phyloP scores from a whole-genome alignment of 2,888 invertebrate genomes.

The Laothoe populi region DNA sequence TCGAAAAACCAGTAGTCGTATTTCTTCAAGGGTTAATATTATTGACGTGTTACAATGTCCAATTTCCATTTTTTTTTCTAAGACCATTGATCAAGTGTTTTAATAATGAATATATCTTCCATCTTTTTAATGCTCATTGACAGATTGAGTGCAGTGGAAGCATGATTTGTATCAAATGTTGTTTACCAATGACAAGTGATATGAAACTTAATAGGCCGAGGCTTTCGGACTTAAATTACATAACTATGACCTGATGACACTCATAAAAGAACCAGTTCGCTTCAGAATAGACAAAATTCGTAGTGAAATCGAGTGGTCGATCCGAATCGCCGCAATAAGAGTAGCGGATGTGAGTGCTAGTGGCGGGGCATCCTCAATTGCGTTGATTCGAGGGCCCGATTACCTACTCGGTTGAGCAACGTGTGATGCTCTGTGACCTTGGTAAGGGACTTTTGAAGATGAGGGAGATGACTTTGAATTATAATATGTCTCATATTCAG shows the following conservation, averaged over 20 bases:
- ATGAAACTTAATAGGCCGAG: not conserved
- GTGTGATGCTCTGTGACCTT: conserved; percentile 22
- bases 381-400: conserved; percentile 64
- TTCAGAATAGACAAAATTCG: conserved; percentile 23
- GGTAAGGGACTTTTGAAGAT: conserved; percentile 16
- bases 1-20: no score
- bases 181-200: not conserved
- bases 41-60: no score
- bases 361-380: conserved; percentile 66
- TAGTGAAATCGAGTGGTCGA: conserved; percentile 28
- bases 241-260: conserved; percentile 7
- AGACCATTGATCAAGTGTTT: no score
- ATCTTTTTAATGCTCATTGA: no score
- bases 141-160: no score
- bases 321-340: conserved; percentile 49
- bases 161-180: not conserved
- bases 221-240: not conserved
- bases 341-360: conserved; percentile 51
- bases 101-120: no score
- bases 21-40: no score
- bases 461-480: not conserved
- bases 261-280: conserved; percentile 11
- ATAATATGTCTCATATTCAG: no score
- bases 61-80: no score
- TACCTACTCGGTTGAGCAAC: conserved; percentile 41